Base-by-base conservation (phyloP, 2,888 invertebrate species). In the Temnothorax rugatulus region DNA sequence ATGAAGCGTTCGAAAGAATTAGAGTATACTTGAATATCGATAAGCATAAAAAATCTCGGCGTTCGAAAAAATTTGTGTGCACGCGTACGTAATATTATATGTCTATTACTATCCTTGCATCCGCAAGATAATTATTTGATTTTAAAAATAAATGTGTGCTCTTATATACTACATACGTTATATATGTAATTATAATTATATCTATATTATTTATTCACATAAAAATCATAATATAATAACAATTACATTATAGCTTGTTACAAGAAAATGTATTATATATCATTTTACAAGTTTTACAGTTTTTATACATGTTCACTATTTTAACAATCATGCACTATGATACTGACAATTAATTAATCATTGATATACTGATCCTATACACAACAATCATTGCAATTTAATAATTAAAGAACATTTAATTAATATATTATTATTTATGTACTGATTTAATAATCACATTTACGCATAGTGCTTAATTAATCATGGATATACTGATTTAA, bases 331-430 rank as follows among this genome's bases (percentile, higher is more conserved):
- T 29, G 5, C 9, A 38, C 34, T 34, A 29, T 29, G 8, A 54
- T 34, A 29, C 4, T 25, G 7, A 44, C 18, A 74, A 11, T 41
- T 38, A 41, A 38, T 54, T 38, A 73, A 68, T 50, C 38, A 38
- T 54, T 54, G 5, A 54, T 54, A 54, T 71, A 69, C 13, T 52
- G 29, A 71, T 71, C 13, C 18, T 71, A 21, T 71, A 21, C 18
- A 71, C 21, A 69, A 50, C 4, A 34, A 50, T 71, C 9, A 52
- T 52, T 34, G 4, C 44, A 5, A 71, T 73, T 8, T 73, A 73
- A 57, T 73, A 41, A 66, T 66, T 66, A 41, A 66, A 18, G 15
- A 0, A 57, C 25, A 73, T 74, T 59, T 41, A 74, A 75, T 75
- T 9, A 41, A 63, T 44, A 25, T 63, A 64, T 59, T 75, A 64